phyloP scores from a whole-genome alignment of 2,113 vertebrate species.

The Narcine bancroftii region DNA sequence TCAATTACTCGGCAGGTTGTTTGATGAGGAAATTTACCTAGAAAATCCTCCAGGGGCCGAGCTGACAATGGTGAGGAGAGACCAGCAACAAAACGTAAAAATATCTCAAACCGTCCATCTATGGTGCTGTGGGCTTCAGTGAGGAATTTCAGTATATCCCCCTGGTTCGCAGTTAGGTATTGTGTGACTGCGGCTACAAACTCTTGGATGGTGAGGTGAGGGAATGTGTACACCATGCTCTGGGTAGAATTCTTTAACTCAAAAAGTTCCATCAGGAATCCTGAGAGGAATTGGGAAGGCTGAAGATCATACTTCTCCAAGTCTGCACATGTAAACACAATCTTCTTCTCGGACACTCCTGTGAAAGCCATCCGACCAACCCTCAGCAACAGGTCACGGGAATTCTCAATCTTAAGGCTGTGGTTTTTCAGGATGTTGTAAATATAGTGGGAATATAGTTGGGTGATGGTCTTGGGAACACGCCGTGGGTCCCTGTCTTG shows the following conservation, averaged over 20 bases:
- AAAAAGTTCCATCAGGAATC: slow-evolving; percentile 40
- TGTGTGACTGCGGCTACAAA: slow-evolving; percentile 54
- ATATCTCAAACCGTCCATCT: background rate
- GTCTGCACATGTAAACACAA: slow-evolving; percentile 42
- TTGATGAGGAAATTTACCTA: background rate
- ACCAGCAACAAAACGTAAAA: background rate
- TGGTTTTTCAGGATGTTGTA: slow-evolving; percentile 45
- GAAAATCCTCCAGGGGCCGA: background rate
- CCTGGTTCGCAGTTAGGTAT: slow-evolving; percentile 41
- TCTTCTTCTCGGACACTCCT: slow-evolving; percentile 21
- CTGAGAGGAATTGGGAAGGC: slow-evolving; percentile 30
- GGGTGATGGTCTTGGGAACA: slow-evolving; percentile 54
- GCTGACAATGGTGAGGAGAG: background rate
- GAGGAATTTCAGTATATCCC: background rate
- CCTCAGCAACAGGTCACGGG: slow-evolving; percentile 43
- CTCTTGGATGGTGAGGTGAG: slow-evolving; percentile 51
- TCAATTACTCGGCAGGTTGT: background rate
- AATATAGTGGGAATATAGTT: slow-evolving; percentile 50
- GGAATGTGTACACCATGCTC: slow-evolving; percentile 47
- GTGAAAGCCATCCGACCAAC: slow-evolving; percentile 47
- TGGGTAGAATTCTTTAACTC: slow-evolving; percentile 15
- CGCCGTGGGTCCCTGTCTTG: background rate
- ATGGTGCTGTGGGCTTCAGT: background rate
- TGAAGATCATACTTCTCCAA: slow-evolving; percentile 44
- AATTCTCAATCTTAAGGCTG: slow-evolving; percentile 17